Evolutionary conservation across 2,113 vertebrate genomes (phyloP), one percentile per base, ranked within the genome.

Genomic region (Xenus cinereus): DNA sequence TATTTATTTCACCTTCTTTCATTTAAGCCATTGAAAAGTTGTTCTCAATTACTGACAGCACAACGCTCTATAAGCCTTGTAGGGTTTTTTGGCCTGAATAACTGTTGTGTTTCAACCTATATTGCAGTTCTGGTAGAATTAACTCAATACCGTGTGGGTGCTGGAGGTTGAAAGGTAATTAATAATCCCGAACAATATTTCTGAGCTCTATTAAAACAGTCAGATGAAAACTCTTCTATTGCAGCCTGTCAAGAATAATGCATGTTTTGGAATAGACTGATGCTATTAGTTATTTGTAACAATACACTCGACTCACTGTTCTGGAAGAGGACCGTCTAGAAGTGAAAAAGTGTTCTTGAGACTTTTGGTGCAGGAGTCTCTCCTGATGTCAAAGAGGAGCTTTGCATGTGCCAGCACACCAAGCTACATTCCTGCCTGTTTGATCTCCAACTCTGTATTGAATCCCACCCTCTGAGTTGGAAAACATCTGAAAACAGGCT

Each of bases 91-190:
- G 16, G 11, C 35, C 41, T 14, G 48, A 79, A 28, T 69, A 60
- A 37, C 46, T 67, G 15, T 41, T 53, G 12, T 62, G 7, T 76
- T 80, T 90, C n/a, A 69, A 50, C 12, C 7, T 72, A 17, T 23
- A 7, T 13, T 53, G 32, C 10, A 30, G 10, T 80, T 75, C 48
- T 69, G 18, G 45, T 56, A 51, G 57, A 89, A 84, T 45, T 68
- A 80, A 18, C 13, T 56, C 39, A 0, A 0, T 54, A 23, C 11
- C 41, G 4, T 77, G 63, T 53, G 67, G 14, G 23, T 68, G n/a
- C 43, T 82, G 27, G 43, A 84, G 16, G 33, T 23, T 79, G 57
- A 90, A 64, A 81, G 6, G 23, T 54, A 48, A 56, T 85, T 74
- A 77, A 62, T 67, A 63, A 81, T 33, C 24, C 9, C 60, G 35